Conservation (phyloP, 2,888 invertebrate genomes). For the Neuroscelio doddi region DNA sequence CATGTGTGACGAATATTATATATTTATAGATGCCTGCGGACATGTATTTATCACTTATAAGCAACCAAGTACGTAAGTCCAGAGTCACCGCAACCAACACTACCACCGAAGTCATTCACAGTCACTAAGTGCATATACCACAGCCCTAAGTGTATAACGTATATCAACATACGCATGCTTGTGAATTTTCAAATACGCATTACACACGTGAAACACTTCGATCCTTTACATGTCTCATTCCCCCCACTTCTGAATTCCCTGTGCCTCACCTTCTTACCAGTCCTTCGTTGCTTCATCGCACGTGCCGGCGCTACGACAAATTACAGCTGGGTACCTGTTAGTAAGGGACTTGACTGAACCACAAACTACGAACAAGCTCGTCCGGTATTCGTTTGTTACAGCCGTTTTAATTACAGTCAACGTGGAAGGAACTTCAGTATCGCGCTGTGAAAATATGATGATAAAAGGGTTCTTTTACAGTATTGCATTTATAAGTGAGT, state of each 20-base stretch:
- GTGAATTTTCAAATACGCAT: conserved; percentile 10
- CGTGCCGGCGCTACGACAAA: conserved; percentile 30
- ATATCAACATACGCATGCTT: background rate
- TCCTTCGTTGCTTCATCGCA: conserved; percentile 20
- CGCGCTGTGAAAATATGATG: conserved; percentile 17
- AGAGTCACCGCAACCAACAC: background rate
- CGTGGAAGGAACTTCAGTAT: conserved; percentile 12
- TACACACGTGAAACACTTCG: conserved; percentile 11
- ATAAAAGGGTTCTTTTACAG: background rate
- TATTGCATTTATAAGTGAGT: background rate
- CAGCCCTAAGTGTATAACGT: background rate
- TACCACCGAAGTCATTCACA: conserved; percentile 2
- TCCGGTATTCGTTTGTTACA: conserved; percentile 37
- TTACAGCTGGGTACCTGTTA: conserved; percentile 28
- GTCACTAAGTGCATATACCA: conserved; percentile 1
- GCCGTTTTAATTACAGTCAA: conserved; percentile 34
- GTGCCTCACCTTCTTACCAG: conserved; percentile 1
- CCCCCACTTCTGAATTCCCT: background rate
- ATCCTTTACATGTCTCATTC: background rate
- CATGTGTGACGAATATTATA: conserved; percentile 26
- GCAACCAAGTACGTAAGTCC: background rate
- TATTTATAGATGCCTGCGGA: conserved; percentile 22
- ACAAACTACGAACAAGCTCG: conserved; percentile 37
- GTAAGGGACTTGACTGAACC: conserved; percentile 34
- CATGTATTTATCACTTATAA: conserved; percentile 1